Evolutionary conservation across 1,140 invertebrate genomes (phyloP), one percentile per base, ranked within the genome.

Genomic region (Heterodera schachtii): DNA sequence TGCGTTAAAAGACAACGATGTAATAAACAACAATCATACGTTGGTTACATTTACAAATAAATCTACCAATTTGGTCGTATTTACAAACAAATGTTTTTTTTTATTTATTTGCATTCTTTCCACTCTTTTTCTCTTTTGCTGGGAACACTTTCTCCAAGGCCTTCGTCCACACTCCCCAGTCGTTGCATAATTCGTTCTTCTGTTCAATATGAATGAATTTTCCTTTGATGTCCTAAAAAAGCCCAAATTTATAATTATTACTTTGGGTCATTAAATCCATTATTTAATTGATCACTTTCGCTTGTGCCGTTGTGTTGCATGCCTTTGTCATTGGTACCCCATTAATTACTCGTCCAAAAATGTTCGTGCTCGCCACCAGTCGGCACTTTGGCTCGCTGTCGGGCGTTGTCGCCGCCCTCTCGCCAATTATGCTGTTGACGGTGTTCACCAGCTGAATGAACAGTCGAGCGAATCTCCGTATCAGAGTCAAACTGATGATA

Each of bases 181-280:
- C 70, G 47, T 85, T 70, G 11, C 75, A 44, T n/a, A 46, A 60
- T 47, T 78, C 52, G 52, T 64, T 43, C 69, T 84, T 86, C 64
- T 84, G 84, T 74, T 84, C 84, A 70, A 84, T 78, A 70, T 84
- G 84, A n/a, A 84, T 43, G 43, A 84, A 84, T 16, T 75, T 46
- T 21, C 84, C 84, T 44, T 19, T 81, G 16, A 85, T 57, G 67
- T 81, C 57, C 82, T 84, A 19, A 83, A 85, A 84, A 21, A 9
- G n/a, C 4, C 71, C 9, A 73, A 73, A 57, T 74, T 80, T 2
- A 57, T 21, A 8, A 8, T n/a, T 31, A 31, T 31, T 31, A 31
- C 31, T 31, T 81, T 79, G n/a, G 78, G 6, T 41, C 21, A 11
- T 71, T 71, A 13, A 9, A 16, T 16, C 46, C 46, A 16, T 13